Base-by-base conservation (phyloP, 2,888 invertebrate species). In the Parnassius apollo region DNA sequence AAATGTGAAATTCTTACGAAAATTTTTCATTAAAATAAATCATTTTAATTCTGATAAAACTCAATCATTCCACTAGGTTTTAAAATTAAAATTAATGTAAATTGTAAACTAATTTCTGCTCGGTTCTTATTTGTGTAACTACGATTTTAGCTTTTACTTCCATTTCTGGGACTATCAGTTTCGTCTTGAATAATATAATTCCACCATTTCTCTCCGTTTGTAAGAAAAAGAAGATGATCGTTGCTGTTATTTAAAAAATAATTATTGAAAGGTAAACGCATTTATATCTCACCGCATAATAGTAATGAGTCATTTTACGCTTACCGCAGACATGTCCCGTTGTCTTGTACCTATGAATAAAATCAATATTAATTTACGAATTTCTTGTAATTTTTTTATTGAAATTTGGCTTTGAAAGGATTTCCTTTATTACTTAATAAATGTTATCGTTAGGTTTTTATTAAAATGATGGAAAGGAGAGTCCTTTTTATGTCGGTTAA, bases 221-320 rank as follows among this genome's bases (percentile, higher is more conserved):
- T 56, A 56, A 58, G 42, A 42, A 22, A 13, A 12, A 59, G n/a
- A 77, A 76, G 74, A 83, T 81, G 81, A 57, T 62, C 9, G 69
- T 65, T 69, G 49, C 12, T 57, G 61, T 71, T 35, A 78, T 64
- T 45, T 50, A 18, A 54, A 64, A 50, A 64, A n/a, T 62, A 62
- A 58, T n/a, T 49, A 2, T 18, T 57, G 45, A 57, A 72, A 71
- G 75, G 73, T 71, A 69, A 69, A 45, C 61, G 57, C 9, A 46
- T 35, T 44, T 13, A 51, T 18, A 42, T 13, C 55, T 45, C 18
- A 18, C 1, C 18, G 18, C 18, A 18, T 18, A 18, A 18, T 18
- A 18, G 22, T 49, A 59, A 71, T 74, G 75, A 74, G 67, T 75
- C 75, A 75, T 66, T 64, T 66, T 59, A 51, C 57, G 54, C 56